These are phyloP conservation scores for Cryptoprocta ferox DNA, from an alignment of 2,797 vertebrate species.

Conservation along the genomic window DNA sequence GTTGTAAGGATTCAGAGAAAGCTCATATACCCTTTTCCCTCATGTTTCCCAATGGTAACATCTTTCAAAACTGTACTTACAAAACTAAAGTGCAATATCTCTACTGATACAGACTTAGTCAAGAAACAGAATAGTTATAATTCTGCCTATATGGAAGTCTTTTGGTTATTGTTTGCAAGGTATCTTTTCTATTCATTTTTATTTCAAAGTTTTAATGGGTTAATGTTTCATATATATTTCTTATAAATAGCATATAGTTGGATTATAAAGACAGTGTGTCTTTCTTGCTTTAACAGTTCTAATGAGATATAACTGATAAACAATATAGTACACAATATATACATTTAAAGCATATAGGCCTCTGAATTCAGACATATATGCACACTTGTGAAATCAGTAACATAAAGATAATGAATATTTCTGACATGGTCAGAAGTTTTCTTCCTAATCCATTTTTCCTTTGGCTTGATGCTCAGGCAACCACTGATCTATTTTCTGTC, in stretches of 20 bases:
- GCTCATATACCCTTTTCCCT: neutral
- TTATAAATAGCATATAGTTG: neutral
- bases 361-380: neutral
- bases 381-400: neutral
- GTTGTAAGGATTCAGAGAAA: neutral
- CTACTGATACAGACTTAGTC: neutral
- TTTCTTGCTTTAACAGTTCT: neutral
- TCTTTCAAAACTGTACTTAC: neutral
- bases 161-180: neutral
- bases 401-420: neutral
- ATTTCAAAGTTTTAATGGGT: neutral
- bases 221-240: neutral
- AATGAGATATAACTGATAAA: neutral
- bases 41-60: neutral
- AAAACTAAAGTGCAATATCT: neutral
- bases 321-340: neutral
- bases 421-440: neutral
- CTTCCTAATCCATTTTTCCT: neutral
- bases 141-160: neutral
- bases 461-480: neutral
- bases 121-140: neutral
- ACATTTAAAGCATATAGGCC: neutral
- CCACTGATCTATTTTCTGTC: neutral
- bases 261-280: neutral
- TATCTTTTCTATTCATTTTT: neutral